Conservation (phyloP, 1,140 invertebrate genomes). For the Temnothorax nylanderi region DNA sequence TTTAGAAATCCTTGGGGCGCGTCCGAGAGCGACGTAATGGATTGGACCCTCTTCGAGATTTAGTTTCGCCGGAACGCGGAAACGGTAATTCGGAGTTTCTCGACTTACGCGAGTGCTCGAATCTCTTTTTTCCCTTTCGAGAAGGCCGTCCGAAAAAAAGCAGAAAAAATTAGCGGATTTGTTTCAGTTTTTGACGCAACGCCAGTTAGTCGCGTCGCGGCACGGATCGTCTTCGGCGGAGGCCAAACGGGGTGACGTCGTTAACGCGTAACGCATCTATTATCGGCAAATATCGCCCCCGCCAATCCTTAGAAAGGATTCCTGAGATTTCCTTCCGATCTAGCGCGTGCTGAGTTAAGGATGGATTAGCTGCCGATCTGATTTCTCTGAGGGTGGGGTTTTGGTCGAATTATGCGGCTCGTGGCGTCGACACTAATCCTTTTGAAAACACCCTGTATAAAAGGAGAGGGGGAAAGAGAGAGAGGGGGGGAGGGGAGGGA, state of each 20-base stretch:
- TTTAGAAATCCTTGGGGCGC: not conserved
- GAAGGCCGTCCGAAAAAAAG: not conserved
- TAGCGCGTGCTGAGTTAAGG: constrained; percentile 6
- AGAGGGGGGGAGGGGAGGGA: not conserved
- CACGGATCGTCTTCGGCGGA: not conserved
- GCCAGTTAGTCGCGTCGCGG: not conserved
- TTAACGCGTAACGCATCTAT: constrained; percentile 12
- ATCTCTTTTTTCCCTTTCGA: not conserved
- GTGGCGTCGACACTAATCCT: constrained; percentile 73
- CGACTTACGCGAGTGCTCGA: not conserved
- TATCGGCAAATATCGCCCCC: constrained; percentile 55
- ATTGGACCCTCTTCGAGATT: not conserved
- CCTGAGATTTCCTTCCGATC: not conserved
- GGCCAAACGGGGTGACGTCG: not conserved
- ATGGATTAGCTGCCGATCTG: constrained; percentile 63
- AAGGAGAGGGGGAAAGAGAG: not conserved
- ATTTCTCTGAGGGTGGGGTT: constrained; percentile 49
- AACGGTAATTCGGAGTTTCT: not conserved
- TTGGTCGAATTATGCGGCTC: constrained; percentile 68
- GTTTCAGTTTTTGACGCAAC: not conserved
- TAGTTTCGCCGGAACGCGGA: not conserved
- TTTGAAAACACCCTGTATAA: constrained; percentile 68
- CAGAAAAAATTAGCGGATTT: not conserved
- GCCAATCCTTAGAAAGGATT: not conserved
- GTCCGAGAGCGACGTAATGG: not conserved